Conservation (phyloP, 2,888 invertebrate genomes). For the Caenorhabditis panamensis region DNA sequence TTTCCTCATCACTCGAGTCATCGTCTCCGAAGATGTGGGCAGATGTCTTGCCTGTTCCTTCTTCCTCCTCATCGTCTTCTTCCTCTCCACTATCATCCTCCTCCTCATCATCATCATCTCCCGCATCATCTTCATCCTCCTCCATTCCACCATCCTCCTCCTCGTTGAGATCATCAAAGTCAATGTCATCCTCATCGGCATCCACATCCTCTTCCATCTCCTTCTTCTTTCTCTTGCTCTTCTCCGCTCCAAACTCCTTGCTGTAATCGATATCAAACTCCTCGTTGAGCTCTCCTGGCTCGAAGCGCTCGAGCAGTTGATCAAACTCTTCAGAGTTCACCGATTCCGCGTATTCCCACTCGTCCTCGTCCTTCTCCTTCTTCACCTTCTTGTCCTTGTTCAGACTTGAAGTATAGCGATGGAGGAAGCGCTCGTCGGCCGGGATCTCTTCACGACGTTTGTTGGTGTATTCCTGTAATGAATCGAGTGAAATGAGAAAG, state of each 20-base stretch:
- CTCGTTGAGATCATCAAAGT: slow-evolving; percentile 50
- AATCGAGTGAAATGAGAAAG: too few relatives aligned
- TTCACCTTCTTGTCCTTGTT: slow-evolving; percentile 60
- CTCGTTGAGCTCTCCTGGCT: slow-evolving; percentile 82
- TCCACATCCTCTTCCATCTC: slow-evolving; percentile 72
- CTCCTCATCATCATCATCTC: slow-evolving; percentile 63
- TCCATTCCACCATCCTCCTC: slow-evolving; percentile 63
- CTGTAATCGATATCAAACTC: slow-evolving; percentile 86
- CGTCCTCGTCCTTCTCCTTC: slow-evolving; percentile 83
- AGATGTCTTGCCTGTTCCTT: slow-evolving; percentile 57
- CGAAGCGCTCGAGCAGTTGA: slow-evolving; percentile 84
- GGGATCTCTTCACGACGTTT: slow-evolving; percentile 85
- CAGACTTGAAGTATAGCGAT: slow-evolving; percentile 83
- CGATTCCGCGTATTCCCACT: slow-evolving; percentile 86
- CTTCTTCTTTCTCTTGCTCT: slow-evolving; percentile 73
- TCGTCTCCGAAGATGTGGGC: slow-evolving; percentile 60
- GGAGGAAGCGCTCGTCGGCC: slow-evolving; percentile 91
- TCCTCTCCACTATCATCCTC: slow-evolving; percentile 64
- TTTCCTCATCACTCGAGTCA: slow-evolving; percentile 64
- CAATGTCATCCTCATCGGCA: slow-evolving; percentile 65
- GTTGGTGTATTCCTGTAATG: slow-evolving; percentile 76
- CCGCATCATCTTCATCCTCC: slow-evolving; percentile 63
- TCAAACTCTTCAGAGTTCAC: slow-evolving; percentile 89
- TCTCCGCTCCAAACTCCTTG: slow-evolving; percentile 82
- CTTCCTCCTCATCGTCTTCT: slow-evolving; percentile 65